Percentiles rank a stretch among this genome's conserved stretches.
Evolutionary conservation across 2,888 invertebrate species (phyloP).

Genomic region (Hoplodrina ambigua): DNA sequence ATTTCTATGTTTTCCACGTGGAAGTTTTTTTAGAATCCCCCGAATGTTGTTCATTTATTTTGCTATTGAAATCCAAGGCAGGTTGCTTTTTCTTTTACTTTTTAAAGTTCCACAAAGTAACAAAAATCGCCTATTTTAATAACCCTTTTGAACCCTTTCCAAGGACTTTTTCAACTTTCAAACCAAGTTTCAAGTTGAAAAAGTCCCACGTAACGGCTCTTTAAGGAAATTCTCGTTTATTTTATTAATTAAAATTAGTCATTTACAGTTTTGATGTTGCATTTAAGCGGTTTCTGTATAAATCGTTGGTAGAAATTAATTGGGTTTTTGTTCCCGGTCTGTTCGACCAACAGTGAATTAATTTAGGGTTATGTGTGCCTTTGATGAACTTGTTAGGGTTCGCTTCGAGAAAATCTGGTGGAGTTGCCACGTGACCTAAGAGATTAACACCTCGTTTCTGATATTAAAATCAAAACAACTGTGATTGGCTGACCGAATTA

Average conservation of each 20-base stretch:
- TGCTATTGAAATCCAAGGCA: constrained; percentile 35
- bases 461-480: background rate
- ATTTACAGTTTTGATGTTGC: constrained; percentile 62
- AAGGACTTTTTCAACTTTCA: constrained; percentile 55
- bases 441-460: constrained; percentile 13
- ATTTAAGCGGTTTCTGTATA: constrained; percentile 65
- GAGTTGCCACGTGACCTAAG: constrained; percentile 34
- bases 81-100: constrained; percentile 49
- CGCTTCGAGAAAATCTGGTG: constrained; percentile 25
- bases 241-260: constrained; percentile 65
- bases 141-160: constrained; percentile 58
- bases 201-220: constrained; percentile 49
- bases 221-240: constrained; percentile 52
- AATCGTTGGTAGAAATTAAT: constrained; percentile 71
- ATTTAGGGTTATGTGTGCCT: constrained; percentile 68
- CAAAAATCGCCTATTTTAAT: constrained; percentile 60
- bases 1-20: constrained; percentile 48
- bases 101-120: constrained; percentile 48
- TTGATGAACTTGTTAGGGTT: constrained; percentile 57
- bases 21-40: constrained; percentile 28
- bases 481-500: background rate
- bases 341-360: constrained; percentile 57
- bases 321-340: constrained; percentile 72
- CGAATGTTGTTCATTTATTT: constrained; percentile 25
- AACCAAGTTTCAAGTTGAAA: constrained; percentile 55